Conservation (phyloP, 2,888 invertebrate genomes). For the Eristalis tenax region DNA sequence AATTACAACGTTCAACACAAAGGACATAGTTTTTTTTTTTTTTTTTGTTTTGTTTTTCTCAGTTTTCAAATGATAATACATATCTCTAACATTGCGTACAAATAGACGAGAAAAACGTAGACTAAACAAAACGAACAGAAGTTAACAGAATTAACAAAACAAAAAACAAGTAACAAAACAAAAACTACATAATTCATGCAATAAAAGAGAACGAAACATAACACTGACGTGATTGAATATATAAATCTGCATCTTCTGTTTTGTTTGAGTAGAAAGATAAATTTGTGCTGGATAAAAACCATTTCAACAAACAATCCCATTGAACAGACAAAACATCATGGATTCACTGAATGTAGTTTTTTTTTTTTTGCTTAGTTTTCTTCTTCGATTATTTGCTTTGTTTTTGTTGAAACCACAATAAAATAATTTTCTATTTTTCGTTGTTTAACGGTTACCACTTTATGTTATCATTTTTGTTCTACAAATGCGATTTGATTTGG, state of each 20-base stretch:
- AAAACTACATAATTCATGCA: slow-evolving; percentile 15
- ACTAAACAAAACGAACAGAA: not conserved
- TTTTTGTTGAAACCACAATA: slow-evolving; percentile 62
- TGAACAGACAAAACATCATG: slow-evolving; percentile 3
- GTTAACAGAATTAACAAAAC: not conserved
- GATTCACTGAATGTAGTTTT: not conserved
- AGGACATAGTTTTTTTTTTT: not conserved
- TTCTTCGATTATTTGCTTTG: not conserved
- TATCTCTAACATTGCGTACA: not conserved
- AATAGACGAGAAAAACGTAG: not conserved
- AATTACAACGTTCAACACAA: slow-evolving; percentile 44
- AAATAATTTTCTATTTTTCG: slow-evolving; percentile 61
- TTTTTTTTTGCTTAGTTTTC: not conserved
- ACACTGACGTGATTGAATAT: not conserved
- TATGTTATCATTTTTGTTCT: slow-evolving; percentile 40
- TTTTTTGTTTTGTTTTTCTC: not conserved
- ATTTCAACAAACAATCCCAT: slow-evolving; percentile 6
- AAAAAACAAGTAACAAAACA: not conserved
- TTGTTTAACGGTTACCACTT: slow-evolving; percentile 59
- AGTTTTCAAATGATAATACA: not conserved
- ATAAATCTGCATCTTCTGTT: not conserved
- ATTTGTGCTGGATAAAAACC: slow-evolving; percentile 51
- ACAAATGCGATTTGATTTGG: slow-evolving; percentile 52
- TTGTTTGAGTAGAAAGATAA: slow-evolving; percentile 3
- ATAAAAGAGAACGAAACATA: not conserved